Evolutionary conservation across 2,888 invertebrate species (phyloP).

Genomic region (Eupithecia subumbrata): DNA sequence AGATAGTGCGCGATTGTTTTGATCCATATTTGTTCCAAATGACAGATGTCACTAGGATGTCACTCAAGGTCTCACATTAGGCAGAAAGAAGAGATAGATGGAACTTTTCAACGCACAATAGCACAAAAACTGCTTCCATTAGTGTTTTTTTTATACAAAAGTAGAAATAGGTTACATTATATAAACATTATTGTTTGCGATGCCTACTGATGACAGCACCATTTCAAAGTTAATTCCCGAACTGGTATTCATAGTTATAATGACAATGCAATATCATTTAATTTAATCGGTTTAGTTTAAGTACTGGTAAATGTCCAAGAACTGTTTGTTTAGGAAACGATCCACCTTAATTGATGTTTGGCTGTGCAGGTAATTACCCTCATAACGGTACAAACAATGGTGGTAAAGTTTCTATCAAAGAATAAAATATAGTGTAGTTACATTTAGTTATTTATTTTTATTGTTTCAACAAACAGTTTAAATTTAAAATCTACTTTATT

Average conservation of each 20-base stretch:
- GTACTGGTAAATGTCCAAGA: not conserved
- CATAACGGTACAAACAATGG: not conserved
- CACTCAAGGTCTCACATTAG: not conserved
- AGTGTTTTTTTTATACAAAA: not conserved
- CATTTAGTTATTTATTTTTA: too few relatives aligned
- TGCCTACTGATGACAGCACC: not conserved
- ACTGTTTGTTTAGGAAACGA: not conserved
- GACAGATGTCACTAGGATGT: not conserved
- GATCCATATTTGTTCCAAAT: not conserved
- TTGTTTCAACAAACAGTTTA: too few relatives aligned
- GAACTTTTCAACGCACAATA: not conserved
- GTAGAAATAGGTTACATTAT: not conserved
- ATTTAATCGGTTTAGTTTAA: too few relatives aligned
- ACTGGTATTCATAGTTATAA: not conserved
- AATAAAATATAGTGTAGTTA: too few relatives aligned
- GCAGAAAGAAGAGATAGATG: not conserved
- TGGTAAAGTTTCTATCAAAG: too few relatives aligned
- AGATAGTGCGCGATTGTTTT: constrained; percentile 16
- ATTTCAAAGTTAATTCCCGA: not conserved
- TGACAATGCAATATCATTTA: not conserved
- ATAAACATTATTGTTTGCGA: not conserved
- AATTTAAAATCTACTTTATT: too few relatives aligned
- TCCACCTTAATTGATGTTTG: not conserved
- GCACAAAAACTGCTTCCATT: not conserved
- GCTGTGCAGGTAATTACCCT: not conserved